Evolutionary conservation across 2,797 vertebrate genomes (phyloP).

Genomic region (Alcedo atthis): DNA sequence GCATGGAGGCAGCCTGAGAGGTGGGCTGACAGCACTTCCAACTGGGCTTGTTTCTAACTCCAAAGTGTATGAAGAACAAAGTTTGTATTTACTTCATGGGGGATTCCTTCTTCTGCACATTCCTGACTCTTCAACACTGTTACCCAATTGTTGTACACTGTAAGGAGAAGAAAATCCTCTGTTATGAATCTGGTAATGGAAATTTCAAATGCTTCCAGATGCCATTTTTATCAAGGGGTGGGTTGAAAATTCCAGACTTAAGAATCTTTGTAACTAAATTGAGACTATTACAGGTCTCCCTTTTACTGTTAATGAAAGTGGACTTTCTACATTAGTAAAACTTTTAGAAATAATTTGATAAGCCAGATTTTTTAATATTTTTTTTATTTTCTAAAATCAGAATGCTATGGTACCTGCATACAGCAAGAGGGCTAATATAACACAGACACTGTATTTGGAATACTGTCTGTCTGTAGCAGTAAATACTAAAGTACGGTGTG

Average conservation of each 20-base stretch:
- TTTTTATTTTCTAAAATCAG: neutral
- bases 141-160: neutral
- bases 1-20: neutral
- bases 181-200: neutral
- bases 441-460: neutral
- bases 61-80: neutral
- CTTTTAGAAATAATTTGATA: neutral
- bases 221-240: neutral
- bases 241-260: neutral
- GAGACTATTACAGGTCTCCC: neutral
- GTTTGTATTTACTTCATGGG: neutral
- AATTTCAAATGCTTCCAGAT: neutral
- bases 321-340: neutral
- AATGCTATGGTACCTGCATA: neutral
- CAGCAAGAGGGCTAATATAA: neutral
- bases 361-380: neutral
- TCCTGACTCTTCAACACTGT: neutral
- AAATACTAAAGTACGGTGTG: conserved; percentile 39
- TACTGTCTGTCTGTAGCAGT: conserved; percentile 32
- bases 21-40: neutral
- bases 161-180: neutral
- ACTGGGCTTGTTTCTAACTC: neutral
- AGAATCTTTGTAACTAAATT: neutral
- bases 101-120: neutral
- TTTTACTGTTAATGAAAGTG: neutral